Conservation (phyloP, 2,888 invertebrate genomes). For the Drosophila quinaria region DNA sequence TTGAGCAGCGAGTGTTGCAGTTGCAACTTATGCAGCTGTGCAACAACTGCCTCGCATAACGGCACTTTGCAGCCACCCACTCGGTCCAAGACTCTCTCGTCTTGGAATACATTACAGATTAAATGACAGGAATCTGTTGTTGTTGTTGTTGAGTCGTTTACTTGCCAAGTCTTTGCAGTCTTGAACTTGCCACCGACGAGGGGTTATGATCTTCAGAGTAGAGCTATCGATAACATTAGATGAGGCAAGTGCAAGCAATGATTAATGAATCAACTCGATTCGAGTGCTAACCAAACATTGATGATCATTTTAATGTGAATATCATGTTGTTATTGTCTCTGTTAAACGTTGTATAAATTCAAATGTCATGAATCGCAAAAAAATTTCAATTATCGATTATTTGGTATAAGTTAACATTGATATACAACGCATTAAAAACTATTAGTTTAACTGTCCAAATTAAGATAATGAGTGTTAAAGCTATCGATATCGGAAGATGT, state of each 20-base stretch:
- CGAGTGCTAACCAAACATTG: conserved; percentile 30
- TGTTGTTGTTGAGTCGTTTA: conserved; percentile 2
- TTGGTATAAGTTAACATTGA: background rate
- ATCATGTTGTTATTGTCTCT: conserved; percentile 3
- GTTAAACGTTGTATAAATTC: background rate
- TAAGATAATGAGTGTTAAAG: background rate
- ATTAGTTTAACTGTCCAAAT: background rate
- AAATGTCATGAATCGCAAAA: conserved; percentile 22
- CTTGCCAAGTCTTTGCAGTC: conserved; percentile 21
- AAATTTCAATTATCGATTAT: conserved; percentile 5
- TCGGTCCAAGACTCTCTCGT: conserved; percentile 7
- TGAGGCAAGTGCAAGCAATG: conserved; percentile 49
- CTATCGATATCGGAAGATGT: conserved; percentile 1
- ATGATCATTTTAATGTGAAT: conserved; percentile 8
- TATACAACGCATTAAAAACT: background rate
- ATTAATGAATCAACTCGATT: conserved; percentile 46
- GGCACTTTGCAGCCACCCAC: conserved; percentile 64
- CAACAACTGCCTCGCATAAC: conserved; percentile 37
- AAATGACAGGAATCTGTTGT: conserved; percentile 20
- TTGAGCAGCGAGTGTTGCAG: conserved; percentile 15
- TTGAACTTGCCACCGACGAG: conserved; percentile 67
- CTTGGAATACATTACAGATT: conserved; percentile 35
- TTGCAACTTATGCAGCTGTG: conserved; percentile 29
- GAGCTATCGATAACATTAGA: conserved; percentile 33
- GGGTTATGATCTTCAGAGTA: conserved; percentile 16